Conservation (phyloP, 2,888 invertebrate genomes). For the Druceiella hillmani region DNA sequence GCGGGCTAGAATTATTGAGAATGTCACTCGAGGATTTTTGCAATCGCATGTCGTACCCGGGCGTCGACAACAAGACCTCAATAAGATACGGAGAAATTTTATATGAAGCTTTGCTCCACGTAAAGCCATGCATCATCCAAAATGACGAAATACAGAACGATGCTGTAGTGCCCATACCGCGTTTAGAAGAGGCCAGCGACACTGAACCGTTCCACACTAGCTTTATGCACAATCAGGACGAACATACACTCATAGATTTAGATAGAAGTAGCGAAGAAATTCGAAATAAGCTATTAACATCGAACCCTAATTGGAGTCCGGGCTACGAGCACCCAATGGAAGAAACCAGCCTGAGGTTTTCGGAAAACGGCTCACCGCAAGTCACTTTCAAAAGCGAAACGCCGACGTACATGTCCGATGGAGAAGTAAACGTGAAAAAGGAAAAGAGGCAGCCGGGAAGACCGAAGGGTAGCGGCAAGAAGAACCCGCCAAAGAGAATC, state of each 20-base stretch:
- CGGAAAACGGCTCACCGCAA: conserved; percentile 41
- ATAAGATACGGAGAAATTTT: conserved; percentile 36
- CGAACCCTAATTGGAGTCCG: background rate
- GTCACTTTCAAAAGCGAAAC: conserved; percentile 39
- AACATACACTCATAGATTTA: conserved; percentile 9
- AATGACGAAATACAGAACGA: conserved; percentile 7
- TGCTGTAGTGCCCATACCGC: conserved; percentile 11
- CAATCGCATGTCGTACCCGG: conserved; percentile 33
- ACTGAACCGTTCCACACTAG: conserved; percentile 2
- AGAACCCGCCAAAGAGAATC: conserved; percentile 38
- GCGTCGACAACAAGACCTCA: conserved; percentile 32
- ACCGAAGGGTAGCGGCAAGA: conserved; percentile 47
- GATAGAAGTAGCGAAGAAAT: conserved; percentile 9
- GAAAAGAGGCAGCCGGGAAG: conserved; percentile 52
- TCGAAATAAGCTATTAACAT: background rate
- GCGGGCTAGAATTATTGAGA: conserved; percentile 35
- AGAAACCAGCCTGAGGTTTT: conserved; percentile 27
- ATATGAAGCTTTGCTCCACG: conserved; percentile 36
- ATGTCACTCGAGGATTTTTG: conserved; percentile 39
- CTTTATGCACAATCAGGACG: background rate
- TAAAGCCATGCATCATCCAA: background rate
- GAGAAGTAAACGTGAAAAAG: conserved; percentile 40
- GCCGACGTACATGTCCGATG: conserved; percentile 38
- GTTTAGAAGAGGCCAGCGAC: conserved; percentile 9
- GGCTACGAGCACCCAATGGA: background rate